A percentile compares a stretch with the other conserved stretches of the same genome.
Conservation (phyloP, 2,797 vertebrate genomes). For the Pterois miles region DNA sequence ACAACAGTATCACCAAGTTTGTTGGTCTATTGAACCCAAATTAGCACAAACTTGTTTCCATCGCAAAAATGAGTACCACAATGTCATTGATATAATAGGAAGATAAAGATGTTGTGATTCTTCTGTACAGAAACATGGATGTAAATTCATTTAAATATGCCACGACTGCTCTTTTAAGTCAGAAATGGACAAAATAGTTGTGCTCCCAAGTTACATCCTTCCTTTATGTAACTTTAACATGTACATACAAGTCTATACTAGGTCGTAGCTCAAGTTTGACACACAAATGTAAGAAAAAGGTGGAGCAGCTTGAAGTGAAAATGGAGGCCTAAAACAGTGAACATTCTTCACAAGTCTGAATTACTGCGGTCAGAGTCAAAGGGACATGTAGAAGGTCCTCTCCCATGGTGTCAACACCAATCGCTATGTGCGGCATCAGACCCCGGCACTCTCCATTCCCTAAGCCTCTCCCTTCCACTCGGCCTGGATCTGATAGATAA, state of each 20-base stretch:
- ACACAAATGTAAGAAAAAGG: neutral
- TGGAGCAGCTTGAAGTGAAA: neutral
- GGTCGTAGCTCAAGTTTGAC: neutral
- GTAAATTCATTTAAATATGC: neutral
- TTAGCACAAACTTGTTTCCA: neutral
- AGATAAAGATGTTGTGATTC: neutral
- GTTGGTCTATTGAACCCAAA: neutral
- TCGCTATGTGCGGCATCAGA: constrained; percentile 42
- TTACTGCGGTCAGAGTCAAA: constrained; percentile 17
- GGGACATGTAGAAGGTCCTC: constrained; percentile 20
- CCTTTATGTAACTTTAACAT: neutral
- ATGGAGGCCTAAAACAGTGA: neutral
- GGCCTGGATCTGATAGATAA: constrained; percentile 66
- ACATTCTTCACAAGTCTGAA: constrained; percentile 35
- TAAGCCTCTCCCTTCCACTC: constrained; percentile 30
- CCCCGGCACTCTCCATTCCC: constrained; percentile 1
- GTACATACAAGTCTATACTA: neutral
- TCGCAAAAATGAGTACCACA: neutral
- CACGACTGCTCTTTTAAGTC: neutral
- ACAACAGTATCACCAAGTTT: neutral
- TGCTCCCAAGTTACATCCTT: too few species aligned
- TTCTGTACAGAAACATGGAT: neutral
- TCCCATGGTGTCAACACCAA: constrained; percentile 20
- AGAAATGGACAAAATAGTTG: neutral
- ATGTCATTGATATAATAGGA: neutral